Percentiles rank a stretch among this genome's conserved stretches.
phyloP scores from a whole-genome alignment of 2,113 vertebrate species.

The Dromiciops gliroides region DNA sequence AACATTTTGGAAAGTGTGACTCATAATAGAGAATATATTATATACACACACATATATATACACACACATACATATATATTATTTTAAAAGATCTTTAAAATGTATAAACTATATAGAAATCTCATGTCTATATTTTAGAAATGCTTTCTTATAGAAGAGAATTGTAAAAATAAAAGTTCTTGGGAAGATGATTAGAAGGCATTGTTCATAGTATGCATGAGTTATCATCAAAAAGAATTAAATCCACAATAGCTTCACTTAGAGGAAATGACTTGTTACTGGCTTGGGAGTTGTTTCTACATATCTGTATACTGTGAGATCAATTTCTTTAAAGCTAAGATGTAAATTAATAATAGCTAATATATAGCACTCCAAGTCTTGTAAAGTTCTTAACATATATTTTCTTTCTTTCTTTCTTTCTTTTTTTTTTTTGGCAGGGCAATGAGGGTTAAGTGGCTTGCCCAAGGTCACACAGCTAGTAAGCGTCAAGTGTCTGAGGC shows the following conservation, averaged over 20 bases:
- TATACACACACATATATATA: no score
- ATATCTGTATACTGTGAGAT: neutral
- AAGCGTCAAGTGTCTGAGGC: no score
- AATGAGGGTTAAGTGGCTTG: no score
- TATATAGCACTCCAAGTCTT: neutral
- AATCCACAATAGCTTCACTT: no score
- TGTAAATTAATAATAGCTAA: neutral
- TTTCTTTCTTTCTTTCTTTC: no score
- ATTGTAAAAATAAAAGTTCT: neutral
- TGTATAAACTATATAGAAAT: neutral
- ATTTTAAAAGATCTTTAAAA: neutral
- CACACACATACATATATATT: no score
- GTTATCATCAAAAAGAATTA: neutral
- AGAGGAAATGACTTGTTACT: no score
- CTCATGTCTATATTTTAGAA: neutral
- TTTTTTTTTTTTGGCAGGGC: no score
- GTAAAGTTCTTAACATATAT: neutral
- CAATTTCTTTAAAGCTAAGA: no score
- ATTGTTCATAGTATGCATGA: neutral
- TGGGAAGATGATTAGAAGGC: neutral
- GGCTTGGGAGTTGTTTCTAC: neutral
- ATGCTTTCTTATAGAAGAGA: neutral
- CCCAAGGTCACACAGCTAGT: no score
- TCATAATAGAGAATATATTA: neutral
- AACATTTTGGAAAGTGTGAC: neutral